Evolutionary conservation across 2,113 vertebrate genomes (phyloP).

Genomic region (Eidolon helvum): DNA sequence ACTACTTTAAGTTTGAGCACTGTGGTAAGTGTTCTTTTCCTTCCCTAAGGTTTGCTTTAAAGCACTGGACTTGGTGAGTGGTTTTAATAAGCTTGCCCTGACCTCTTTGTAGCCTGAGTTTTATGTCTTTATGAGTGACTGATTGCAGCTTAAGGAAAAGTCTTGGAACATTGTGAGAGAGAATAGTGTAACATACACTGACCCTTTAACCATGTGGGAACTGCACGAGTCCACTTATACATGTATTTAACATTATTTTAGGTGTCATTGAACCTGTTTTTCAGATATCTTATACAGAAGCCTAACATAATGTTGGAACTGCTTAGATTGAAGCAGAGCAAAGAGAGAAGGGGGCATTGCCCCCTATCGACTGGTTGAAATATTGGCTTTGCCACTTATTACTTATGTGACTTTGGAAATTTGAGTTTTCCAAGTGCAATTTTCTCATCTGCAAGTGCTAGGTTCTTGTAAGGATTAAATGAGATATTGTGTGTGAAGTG

Average conservation of each 20-base stretch:
- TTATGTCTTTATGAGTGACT: neutral
- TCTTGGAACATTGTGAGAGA: neutral
- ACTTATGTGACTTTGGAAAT: neutral
- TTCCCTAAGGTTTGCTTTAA: neutral
- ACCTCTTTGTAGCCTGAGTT: neutral
- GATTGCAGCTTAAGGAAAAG: neutral
- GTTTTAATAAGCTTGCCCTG: neutral
- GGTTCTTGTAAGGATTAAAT: neutral
- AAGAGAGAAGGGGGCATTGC: neutral
- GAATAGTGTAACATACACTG: neutral
- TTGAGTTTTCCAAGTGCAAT: neutral
- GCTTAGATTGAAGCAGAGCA: neutral
- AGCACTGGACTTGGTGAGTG: neutral
- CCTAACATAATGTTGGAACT: neutral
- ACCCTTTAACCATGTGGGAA: neutral
- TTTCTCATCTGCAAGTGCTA: neutral
- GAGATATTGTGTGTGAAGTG: neutral
- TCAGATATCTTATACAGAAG: neutral
- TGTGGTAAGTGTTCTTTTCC: neutral
- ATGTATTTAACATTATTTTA: neutral
- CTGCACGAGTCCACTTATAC: neutral
- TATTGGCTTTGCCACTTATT: neutral
- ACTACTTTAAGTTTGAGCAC: neutral
- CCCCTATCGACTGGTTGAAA: neutral
- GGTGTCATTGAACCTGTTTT: neutral